phyloP scores from a whole-genome alignment of 2,797 vertebrate species.

The Pelochelys cantorii region DNA sequence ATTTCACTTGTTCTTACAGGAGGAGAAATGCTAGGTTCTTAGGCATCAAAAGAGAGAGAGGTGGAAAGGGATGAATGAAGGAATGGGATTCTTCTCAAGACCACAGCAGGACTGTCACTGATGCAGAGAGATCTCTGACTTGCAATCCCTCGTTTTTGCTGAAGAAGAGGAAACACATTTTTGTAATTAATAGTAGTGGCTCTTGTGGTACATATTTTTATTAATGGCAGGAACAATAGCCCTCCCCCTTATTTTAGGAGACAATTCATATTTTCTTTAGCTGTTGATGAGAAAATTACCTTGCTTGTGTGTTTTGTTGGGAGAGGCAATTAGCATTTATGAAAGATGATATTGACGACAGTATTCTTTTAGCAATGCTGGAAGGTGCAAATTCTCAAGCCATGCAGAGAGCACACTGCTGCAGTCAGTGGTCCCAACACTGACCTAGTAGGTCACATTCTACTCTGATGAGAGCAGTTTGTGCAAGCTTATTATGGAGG shows the following conservation, averaged over 20 bases:
- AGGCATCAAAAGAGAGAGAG: background rate
- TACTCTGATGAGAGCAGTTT: rapidly evolving
- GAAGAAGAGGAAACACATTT: background rate
- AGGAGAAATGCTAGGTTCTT: background rate
- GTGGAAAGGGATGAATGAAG: background rate
- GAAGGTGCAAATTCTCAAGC: background rate
- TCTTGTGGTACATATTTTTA: background rate
- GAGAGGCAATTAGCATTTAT: background rate
- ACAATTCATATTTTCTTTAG: background rate
- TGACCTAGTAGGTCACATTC: background rate
- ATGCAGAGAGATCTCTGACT: background rate
- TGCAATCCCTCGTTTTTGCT: background rate
- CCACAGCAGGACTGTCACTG: background rate
- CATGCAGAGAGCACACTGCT: background rate
- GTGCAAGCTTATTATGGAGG: background rate
- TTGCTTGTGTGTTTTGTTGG: background rate
- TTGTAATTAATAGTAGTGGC: background rate
- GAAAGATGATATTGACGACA: background rate
- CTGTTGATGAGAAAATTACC: background rate
- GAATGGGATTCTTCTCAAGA: background rate
- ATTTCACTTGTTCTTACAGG: background rate
- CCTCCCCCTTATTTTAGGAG: background rate
- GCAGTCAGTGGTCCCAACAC: background rate
- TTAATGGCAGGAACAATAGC: background rate
- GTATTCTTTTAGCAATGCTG: background rate